phyloP scores from a whole-genome alignment of 2,888 invertebrate species.

The Taenaris catops region DNA sequence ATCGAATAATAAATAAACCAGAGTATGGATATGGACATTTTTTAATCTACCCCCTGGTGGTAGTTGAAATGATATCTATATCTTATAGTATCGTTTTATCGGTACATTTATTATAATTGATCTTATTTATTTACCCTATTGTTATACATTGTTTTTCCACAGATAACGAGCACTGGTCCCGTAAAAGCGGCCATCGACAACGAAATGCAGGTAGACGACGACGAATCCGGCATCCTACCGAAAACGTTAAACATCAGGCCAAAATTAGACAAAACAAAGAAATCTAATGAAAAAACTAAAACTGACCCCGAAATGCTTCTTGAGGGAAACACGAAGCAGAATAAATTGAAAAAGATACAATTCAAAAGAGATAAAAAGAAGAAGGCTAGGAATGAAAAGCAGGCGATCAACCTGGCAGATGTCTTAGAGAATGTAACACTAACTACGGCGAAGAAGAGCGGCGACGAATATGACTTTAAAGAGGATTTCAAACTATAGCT shows the following conservation, averaged over 20 bases:
- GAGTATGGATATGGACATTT: too few relatives aligned
- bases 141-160: slow-evolving; percentile 35
- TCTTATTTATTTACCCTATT: too few relatives aligned
- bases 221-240: slow-evolving; percentile 57
- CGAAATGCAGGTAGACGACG: slow-evolving; percentile 78
- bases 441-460: slow-evolving; percentile 52
- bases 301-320: slow-evolving; percentile 83
- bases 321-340: slow-evolving; percentile 82
- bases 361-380: slow-evolving; percentile 83
- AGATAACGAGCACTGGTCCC: slow-evolving; percentile 83
- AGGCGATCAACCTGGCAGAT: slow-evolving; percentile 81
- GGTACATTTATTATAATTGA: too few relatives aligned
- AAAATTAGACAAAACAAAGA: slow-evolving; percentile 52
- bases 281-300: slow-evolving; percentile 56
- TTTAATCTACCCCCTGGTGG: too few relatives aligned
- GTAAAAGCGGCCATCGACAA: slow-evolving; percentile 67
- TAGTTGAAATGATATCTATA: too few relatives aligned
- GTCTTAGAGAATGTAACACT: slow-evolving; percentile 82
- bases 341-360: slow-evolving; percentile 66
- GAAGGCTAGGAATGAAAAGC: slow-evolving; percentile 76
- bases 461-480: slow-evolving; percentile 81
- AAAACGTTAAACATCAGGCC: slow-evolving; percentile 57
- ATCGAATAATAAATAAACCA: too few relatives aligned
- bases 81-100: too few relatives aligned
- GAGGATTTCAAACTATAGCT: slow-evolving; percentile 62